Conservation (phyloP, 2,888 invertebrate species). For the Rhingia campestris region DNA sequence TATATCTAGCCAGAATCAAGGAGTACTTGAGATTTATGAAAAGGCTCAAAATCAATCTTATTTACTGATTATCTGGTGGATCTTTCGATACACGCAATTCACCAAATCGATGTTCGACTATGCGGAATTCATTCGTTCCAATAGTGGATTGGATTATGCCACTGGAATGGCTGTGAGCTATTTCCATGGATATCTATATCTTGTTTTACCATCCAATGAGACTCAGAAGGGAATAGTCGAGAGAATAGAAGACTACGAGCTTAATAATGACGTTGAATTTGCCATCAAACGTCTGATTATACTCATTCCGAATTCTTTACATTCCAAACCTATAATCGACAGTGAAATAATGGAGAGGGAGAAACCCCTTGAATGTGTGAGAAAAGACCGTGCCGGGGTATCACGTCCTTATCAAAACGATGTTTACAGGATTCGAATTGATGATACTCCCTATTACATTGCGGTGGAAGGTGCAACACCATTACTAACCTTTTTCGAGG, state of each 20-base stretch:
- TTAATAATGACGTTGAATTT: slow-evolving; percentile 75
- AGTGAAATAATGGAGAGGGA: slow-evolving; percentile 76
- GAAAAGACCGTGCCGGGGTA: slow-evolving; percentile 79
- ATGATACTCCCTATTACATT: slow-evolving; percentile 78
- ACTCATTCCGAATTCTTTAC: slow-evolving; percentile 79
- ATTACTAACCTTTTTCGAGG: slow-evolving; percentile 79
- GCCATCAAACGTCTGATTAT: slow-evolving; percentile 78
- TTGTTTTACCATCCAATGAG: slow-evolving; percentile 76
- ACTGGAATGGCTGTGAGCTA: slow-evolving; percentile 81
- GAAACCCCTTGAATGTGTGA: slow-evolving; percentile 76
- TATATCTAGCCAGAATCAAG: too few relatives aligned
- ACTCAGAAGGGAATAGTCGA: slow-evolving; percentile 76
- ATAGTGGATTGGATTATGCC: slow-evolving; percentile 79
- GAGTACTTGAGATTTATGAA: too few relatives aligned
- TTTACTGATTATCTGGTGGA: slow-evolving; percentile 77
- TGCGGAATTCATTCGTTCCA: slow-evolving; percentile 77
- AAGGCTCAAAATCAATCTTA: slow-evolving; percentile 1
- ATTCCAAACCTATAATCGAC: slow-evolving; percentile 76
- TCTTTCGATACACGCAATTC: slow-evolving; percentile 61
- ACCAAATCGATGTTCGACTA: slow-evolving; percentile 76
- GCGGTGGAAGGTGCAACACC: slow-evolving; percentile 81
- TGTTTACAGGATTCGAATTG: slow-evolving; percentile 78
- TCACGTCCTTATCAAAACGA: slow-evolving; percentile 78
- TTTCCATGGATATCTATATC: slow-evolving; percentile 79
- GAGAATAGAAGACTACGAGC: slow-evolving; percentile 78